Evolutionary conservation across 2,888 invertebrate genomes (phyloP).

Genomic region (Anagyrus pseudococci): DNA sequence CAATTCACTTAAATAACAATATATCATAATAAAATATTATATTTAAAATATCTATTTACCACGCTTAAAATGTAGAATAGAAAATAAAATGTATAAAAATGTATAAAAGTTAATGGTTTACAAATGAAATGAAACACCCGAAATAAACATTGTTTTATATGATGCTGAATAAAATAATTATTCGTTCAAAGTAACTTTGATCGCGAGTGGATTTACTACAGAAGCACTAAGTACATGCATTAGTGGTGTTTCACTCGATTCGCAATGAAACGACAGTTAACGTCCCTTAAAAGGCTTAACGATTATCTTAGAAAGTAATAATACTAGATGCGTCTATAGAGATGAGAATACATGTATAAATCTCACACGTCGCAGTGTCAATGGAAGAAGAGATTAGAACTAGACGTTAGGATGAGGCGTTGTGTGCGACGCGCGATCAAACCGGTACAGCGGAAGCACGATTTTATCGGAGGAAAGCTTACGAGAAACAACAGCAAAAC

Average conservation of each 20-base stretch:
- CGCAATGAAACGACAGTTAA: background rate
- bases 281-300: slow-evolving; percentile 20
- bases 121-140: no score
- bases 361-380: background rate
- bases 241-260: slow-evolving; percentile 7
- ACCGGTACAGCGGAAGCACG: slow-evolving; percentile 20
- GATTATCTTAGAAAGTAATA: slow-evolving; percentile 37
- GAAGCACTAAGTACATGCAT: no score
- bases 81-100: no score
- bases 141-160: no score
- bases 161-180: no score
- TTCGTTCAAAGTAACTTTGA: no score
- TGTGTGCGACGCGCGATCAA: background rate
- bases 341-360: slow-evolving; percentile 18
- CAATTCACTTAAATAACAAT: slow-evolving; percentile 12
- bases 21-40: slow-evolving; percentile 13
- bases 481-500: background rate
- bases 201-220: no score
- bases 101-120: no score
- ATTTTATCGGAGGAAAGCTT: slow-evolving; percentile 3
- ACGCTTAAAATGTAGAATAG: no score
- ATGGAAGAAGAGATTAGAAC: background rate
- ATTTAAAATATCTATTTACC: slow-evolving; percentile 6
- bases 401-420: background rate
- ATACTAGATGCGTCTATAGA: slow-evolving; percentile 36